A percentile compares a stretch with the other conserved stretches of the same genome.
phyloP scores from a whole-genome alignment of 2,888 invertebrate species.

The Chrysodeixis includens region DNA sequence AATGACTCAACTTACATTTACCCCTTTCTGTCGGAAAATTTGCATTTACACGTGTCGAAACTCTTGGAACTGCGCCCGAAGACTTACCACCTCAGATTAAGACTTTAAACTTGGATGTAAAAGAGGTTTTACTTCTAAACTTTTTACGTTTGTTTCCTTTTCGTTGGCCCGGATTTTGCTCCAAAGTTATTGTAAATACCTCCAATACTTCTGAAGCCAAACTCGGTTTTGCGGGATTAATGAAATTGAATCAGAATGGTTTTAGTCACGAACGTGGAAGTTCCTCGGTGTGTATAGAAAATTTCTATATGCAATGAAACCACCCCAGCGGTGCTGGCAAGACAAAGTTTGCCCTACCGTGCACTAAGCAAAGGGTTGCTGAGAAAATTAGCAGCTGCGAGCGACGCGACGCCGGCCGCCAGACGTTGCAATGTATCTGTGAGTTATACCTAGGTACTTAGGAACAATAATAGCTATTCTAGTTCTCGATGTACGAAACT shows the following conservation, averaged over 20 bases:
- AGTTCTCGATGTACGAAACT: neutral
- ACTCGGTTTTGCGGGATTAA: neutral
- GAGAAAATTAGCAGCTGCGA: slow-evolving; percentile 50
- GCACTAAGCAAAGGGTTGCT: slow-evolving; percentile 44
- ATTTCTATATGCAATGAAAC: slow-evolving; percentile 6
- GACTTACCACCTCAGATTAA: neutral
- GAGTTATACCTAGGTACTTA: neutral
- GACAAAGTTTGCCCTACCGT: slow-evolving; percentile 43
- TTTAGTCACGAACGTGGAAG: slow-evolving; percentile 4
- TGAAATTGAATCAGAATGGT: neutral
- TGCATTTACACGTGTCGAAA: slow-evolving; percentile 7
- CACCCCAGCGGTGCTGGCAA: slow-evolving; percentile 20
- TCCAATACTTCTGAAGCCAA: neutral
- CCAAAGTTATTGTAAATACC: neutral
- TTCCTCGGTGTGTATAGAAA: slow-evolving; percentile 2
- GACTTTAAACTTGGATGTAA: slow-evolving; percentile 1
- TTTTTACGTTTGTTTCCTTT: neutral
- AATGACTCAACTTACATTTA: slow-evolving; percentile 55
- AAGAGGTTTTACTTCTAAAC: slow-evolving; percentile 1
- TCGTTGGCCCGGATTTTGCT: neutral
- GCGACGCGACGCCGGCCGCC: slow-evolving; percentile 10
- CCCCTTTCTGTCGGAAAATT: slow-evolving; percentile 39
- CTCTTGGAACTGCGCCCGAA: neutral
- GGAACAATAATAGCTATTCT: neutral
- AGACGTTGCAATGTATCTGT: slow-evolving; percentile 20